These are phyloP conservation scores for Elephas maximus DNA, from an alignment of 2,113 vertebrate genomes.

Conservation along the genomic window DNA sequence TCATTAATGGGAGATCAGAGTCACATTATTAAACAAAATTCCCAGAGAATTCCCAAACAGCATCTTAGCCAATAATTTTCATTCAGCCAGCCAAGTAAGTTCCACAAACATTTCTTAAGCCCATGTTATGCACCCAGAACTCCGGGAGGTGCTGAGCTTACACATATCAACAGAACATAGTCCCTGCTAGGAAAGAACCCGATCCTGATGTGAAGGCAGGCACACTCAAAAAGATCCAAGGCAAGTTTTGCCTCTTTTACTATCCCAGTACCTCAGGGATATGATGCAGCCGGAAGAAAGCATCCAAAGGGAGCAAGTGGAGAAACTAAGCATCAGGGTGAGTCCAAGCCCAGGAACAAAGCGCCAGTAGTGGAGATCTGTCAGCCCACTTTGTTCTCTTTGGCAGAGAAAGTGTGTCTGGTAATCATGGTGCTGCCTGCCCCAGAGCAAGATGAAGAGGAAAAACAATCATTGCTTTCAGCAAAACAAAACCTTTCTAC, in stretches of 20 bases:
- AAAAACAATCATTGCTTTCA: neutral
- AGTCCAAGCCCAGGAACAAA: neutral
- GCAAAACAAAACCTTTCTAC: neutral
- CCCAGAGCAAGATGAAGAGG: neutral
- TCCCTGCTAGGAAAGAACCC: neutral
- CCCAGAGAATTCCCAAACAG: constrained; percentile 52
- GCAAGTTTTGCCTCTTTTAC: neutral
- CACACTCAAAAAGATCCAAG: neutral
- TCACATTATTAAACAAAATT: constrained; percentile 33
- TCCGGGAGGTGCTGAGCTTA: neutral
- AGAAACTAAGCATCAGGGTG: accelerated
- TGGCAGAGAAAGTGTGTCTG: neutral
- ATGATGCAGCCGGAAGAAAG: neutral
- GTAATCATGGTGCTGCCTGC: neutral
- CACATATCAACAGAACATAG: neutral
- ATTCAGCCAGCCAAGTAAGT: neutral
- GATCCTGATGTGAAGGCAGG: neutral
- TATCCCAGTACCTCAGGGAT: neutral
- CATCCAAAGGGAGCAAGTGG: accelerated
- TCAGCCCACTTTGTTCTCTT: neutral
- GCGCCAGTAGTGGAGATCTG: neutral
- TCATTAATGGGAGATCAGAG: constrained; percentile 49
- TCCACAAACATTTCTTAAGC: neutral
- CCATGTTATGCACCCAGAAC: neutral
- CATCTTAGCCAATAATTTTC: neutral